Evolutionary conservation across 2,888 invertebrate genomes (phyloP), one percentile per base, ranked within the genome.

Genomic region (Eulithis prunata): DNA sequence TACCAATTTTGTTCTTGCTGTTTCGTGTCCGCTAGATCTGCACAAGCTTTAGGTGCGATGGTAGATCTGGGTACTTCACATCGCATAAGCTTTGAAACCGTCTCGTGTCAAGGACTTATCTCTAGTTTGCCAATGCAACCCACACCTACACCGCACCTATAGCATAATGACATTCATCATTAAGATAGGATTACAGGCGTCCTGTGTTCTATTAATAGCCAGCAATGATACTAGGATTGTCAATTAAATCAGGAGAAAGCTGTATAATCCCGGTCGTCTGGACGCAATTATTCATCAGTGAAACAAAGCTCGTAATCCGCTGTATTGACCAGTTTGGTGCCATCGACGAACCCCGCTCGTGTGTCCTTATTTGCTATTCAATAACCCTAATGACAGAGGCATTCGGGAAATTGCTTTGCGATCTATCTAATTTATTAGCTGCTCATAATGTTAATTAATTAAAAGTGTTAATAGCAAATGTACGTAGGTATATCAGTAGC

Each of bases 241-340:
- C 90, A 90, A 91, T 91, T 90, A 89, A 90, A 90, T 91, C 88
- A 89, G 83, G 83, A 87, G 88, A 89, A 87, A 90, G 86, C 89
- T 83, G 82, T 84, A 87, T 87, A 90, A 89, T 87, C 89, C 89
- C 83, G 86, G 85, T 85, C 86, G 88, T 85, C 81, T 80, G 90
- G 89, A 88, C 89, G 89, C 88, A 90, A 90, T 90, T 90, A 91
- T 91, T 91, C 91, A 91, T 90, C 90, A 89, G 87, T 79, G 79
- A 82, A 80, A 89, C 87, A 89, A 90, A 89, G 87, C 90, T 82
- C 77, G 83, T 90, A 90, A 91, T 88, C 89, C 88, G 79, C 78
- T 81, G 81, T 90, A 90, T 90, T 89, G 90, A 90, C 88, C 87
- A 84, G 85, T 81, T 80, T 72, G 78, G 80, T 75, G 52, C 59